Percentiles rank a stretch among this genome's conserved stretches.
phyloP scores from a whole-genome alignment of 2,888 invertebrate genomes.

The Leptogaster cylindrica region DNA sequence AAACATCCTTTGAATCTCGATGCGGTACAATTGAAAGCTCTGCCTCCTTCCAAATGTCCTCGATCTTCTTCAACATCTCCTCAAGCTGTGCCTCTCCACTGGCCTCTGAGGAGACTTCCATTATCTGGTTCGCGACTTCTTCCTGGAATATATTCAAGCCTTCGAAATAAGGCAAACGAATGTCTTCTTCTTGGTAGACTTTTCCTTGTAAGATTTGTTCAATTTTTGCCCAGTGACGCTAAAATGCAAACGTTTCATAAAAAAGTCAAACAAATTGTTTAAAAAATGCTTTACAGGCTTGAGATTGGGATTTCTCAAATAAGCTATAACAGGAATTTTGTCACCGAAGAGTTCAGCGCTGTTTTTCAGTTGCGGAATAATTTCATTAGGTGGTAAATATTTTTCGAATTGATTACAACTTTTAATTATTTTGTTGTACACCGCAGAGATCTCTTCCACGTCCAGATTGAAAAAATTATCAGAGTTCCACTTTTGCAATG shows the following conservation, averaged over 20 bases:
- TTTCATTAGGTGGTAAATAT: slow-evolving; percentile 79
- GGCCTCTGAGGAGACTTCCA: slow-evolving; percentile 87
- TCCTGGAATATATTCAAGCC: slow-evolving; percentile 77
- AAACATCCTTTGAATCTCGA: slow-evolving; percentile 84
- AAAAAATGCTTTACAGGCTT: slow-evolving; percentile 62
- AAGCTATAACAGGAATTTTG: slow-evolving; percentile 80
- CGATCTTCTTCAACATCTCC: slow-evolving; percentile 79
- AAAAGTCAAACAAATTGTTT: neutral
- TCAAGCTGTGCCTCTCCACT: slow-evolving; percentile 87
- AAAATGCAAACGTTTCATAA: slow-evolving; percentile 14
- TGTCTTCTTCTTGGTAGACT: slow-evolving; percentile 71
- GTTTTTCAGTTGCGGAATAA: slow-evolving; percentile 77
- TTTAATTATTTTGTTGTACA: slow-evolving; percentile 72
- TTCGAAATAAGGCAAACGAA: slow-evolving; percentile 74
- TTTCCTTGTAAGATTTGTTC: slow-evolving; percentile 77
- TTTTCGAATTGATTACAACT: slow-evolving; percentile 81
- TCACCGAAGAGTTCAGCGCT: slow-evolving; percentile 80
- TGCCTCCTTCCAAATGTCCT: slow-evolving; percentile 80
- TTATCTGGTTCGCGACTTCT: slow-evolving; percentile 69
- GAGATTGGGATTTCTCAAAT: slow-evolving; percentile 79
- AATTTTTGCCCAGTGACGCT: slow-evolving; percentile 84
- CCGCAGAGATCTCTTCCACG: slow-evolving; percentile 74
- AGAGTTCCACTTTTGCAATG: slow-evolving; percentile 70
- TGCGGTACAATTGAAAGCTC: slow-evolving; percentile 80
- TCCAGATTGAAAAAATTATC: slow-evolving; percentile 64